Evolutionary conservation across 2,113 vertebrate species (phyloP), one percentile per base, ranked within the genome.

Genomic region (Sylvilagus bachmani): DNA sequence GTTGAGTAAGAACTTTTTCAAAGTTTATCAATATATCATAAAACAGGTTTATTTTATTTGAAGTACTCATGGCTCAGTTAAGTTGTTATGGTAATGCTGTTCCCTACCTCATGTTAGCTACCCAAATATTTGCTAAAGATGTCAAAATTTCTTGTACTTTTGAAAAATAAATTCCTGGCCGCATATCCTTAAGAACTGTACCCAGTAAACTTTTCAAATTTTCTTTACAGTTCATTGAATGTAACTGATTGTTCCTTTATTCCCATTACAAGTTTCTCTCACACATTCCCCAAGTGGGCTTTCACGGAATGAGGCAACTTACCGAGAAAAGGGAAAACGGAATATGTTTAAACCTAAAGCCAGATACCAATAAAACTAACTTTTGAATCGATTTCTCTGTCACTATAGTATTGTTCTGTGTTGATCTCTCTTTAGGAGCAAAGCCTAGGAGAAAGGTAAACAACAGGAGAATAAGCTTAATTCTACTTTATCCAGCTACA

Each of bases 161-260:
- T 70, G 2, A 29, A 58, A 25, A 89, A 61, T 10, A 78, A 1
- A 0, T 58, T 85, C 6, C 36, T 73, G 13, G 22, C 58, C 22
- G 82, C 16, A 92, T 92, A n/a, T 69, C 6, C 17, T 90, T 90
- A 49, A 49, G 82, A 95, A n/a, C 0, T 44, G 78, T 86, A 62
- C 13, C 14, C 7, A 25, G 6, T 71, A 75, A 66, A 66, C 5
- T 81, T 81, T 81, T 7, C 36, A 71, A 61, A 78, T n/a, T 58
- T 1, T 53, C 2, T 64, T 3, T 25, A 16, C 21, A 77, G 61
- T 44, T 77, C 5, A 61, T 58, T 73, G 36, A 58, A 67, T 61
- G 89, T 86, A 51, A 93, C 4, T 69, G 3, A 5, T 38, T 66
- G 5, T 86, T 89, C 17, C 22, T 14, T 73, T 62, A 36, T 82